Evolutionary conservation across 1,140 invertebrate genomes (phyloP).

Genomic region (Pseudoatta argentina): DNA sequence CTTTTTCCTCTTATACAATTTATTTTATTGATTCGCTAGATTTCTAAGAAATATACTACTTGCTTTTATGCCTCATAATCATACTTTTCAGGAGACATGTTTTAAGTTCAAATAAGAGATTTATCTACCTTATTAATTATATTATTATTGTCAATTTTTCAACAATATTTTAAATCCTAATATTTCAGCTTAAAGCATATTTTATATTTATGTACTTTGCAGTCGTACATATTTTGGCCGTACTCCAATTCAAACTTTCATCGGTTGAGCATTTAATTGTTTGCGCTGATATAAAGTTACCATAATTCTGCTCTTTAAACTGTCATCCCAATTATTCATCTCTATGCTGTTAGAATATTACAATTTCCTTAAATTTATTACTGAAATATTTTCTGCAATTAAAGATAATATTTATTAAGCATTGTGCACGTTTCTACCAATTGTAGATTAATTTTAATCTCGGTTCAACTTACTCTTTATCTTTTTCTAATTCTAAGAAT

Average conservation of each 20-base stretch:
- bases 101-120: constrained; percentile 2
- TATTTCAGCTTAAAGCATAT: not conserved
- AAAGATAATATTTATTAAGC: not conserved
- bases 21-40: not conserved
- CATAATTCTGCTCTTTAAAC: constrained; percentile 22
- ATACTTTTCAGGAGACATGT: not conserved
- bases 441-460: too few relatives aligned
- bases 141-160: constrained; percentile 23
- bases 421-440: too few relatives aligned
- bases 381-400: not conserved
- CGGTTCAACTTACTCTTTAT: too few relatives aligned
- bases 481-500: too few relatives aligned
- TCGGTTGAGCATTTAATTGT: constrained; percentile 12
- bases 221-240: constrained; percentile 29
- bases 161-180: constrained; percentile 9
- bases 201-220: constrained; percentile 30
- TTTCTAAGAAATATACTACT: not conserved
- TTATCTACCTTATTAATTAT: not conserved
- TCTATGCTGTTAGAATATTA: not conserved
- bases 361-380: not conserved
- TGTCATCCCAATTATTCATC: not conserved
- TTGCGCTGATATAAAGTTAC: not conserved
- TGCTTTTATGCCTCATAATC: not conserved
- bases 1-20: not conserved
- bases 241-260: constrained; percentile 28